Percentiles rank a stretch among this genome's conserved stretches.
Evolutionary conservation across 1,140 invertebrate genomes (phyloP).

Genomic region (Heliothis virescens): DNA sequence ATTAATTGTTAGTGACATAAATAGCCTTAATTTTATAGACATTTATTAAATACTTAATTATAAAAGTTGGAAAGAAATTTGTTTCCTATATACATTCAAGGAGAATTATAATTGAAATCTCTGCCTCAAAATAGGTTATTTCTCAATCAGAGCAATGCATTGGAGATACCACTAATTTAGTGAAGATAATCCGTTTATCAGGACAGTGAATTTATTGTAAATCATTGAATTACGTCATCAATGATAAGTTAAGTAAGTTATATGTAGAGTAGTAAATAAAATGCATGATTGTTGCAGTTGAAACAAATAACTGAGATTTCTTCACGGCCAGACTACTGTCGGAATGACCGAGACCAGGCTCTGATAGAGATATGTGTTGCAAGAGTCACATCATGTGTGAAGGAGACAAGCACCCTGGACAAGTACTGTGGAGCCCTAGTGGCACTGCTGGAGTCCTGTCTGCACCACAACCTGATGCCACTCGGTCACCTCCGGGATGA

Average conservation of each 20-base stretch:
- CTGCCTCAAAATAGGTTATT: neutral
- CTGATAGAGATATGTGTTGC: conserved; percentile 97
- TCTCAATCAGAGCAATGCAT: neutral
- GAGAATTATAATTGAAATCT: too few species aligned
- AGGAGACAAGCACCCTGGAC: conserved; percentile 95
- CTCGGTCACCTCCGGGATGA: conserved; percentile 89
- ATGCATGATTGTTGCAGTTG: conserved; percentile 81
- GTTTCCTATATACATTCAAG: too few species aligned
- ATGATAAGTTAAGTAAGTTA: conserved; percentile 42
- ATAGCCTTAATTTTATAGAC: too few species aligned
- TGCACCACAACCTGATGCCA: conserved; percentile 95
- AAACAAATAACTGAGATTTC: conserved; percentile 93
- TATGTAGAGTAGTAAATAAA: neutral
- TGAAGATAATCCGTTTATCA: conserved; percentile 37
- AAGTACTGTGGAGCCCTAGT: conserved; percentile 94
- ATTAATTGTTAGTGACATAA: too few species aligned
- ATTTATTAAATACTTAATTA: too few species aligned
- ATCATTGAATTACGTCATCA: conserved; percentile 10
- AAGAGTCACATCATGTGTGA: conserved; percentile 94
- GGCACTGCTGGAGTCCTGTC: conserved; percentile 93
- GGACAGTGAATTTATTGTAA: conserved; percentile 13
- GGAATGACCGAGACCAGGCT: conserved; percentile 96
- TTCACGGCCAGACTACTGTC: conserved; percentile 92
- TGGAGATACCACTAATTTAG: neutral
- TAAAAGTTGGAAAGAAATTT: too few species aligned